These are phyloP conservation scores for Andrena marginata DNA, from an alignment of 2,888 invertebrate species.

Conservation along the genomic window DNA sequence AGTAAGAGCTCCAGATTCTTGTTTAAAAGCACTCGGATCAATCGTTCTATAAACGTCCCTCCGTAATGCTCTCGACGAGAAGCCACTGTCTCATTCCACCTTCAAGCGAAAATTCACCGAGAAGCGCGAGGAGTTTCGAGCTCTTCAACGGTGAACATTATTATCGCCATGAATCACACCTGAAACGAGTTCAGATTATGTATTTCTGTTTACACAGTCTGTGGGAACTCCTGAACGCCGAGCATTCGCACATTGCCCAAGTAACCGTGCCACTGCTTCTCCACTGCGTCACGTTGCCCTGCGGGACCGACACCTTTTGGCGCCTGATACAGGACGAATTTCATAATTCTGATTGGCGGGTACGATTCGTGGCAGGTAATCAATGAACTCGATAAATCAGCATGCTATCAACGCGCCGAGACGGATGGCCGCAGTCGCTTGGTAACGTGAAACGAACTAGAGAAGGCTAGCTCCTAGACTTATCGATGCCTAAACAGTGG, in stretches of 20 bases:
- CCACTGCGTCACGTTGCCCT: conserved; percentile 97
- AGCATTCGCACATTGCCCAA: conserved; percentile 97
- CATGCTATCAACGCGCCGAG: no score
- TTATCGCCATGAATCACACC: no score
- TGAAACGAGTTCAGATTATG: background rate
- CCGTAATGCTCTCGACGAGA: no score
- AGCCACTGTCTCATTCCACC: background rate
- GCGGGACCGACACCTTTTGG: conserved; percentile 98
- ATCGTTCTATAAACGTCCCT: no score
- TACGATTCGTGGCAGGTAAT: conserved; percentile 94
- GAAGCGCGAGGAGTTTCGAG: conserved; percentile 14
- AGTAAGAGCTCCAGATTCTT: conserved; percentile 86
- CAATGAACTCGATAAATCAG: no score
- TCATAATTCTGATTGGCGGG: conserved; percentile 94
- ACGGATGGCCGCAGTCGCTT: no score
- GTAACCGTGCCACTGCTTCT: conserved; percentile 96
- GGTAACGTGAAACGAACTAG: background rate
- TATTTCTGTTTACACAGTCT: conserved; percentile 87
- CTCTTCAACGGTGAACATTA: no score
- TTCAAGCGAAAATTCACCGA: conserved; percentile 18
- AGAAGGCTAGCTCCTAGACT: background rate
- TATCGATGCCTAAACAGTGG: conserved; percentile 87
- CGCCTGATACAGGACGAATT: conserved; percentile 97
- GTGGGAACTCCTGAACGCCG: conserved; percentile 96
- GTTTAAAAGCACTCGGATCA: background rate